A percentile compares a stretch with the other conserved stretches of the same genome.
Evolutionary conservation across 2,888 invertebrate genomes (phyloP).

Genomic region (Cryptocheilus praepositus): DNA sequence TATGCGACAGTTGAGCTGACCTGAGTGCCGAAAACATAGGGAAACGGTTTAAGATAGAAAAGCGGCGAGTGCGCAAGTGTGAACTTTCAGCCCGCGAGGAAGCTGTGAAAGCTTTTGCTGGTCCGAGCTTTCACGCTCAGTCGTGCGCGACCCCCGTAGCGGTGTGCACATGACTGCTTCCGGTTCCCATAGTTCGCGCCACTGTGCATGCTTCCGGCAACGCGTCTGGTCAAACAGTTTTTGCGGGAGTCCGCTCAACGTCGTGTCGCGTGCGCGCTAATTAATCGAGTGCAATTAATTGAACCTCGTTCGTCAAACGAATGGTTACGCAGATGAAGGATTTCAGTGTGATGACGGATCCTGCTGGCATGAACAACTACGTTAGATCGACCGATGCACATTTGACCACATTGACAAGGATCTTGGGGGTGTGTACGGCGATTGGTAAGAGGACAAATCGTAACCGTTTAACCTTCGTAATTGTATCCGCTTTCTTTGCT

Average conservation of each 20-base stretch:
- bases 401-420: slow-evolving; percentile 57
- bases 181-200: slow-evolving; percentile 11
- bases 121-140: slow-evolving; percentile 47
- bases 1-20: background rate
- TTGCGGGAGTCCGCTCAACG: background rate
- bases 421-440: slow-evolving; percentile 62
- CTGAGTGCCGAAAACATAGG: no score
- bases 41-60: no score
- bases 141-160: slow-evolving; percentile 52
- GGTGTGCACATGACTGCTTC: slow-evolving; percentile 12
- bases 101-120: slow-evolving; percentile 43
- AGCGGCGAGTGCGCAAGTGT: slow-evolving; percentile 52
- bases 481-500: background rate
- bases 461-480: slow-evolving; percentile 9
- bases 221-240: background rate
- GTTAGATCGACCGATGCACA: slow-evolving; percentile 50
- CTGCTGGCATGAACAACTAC: slow-evolving; percentile 52
- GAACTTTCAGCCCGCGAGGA: slow-evolving; percentile 49
- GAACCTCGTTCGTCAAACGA: background rate
- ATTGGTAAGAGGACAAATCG: slow-evolving; percentile 50
- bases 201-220: background rate
- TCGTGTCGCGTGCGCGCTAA: background rate
- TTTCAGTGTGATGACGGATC: slow-evolving; percentile 50
- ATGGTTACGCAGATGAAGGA: slow-evolving; percentile 58
- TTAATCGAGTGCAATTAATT: background rate